These are phyloP conservation scores for Ceratoteleas bidentatus DNA, from an alignment of 1,140 invertebrate species.

Conservation along the genomic window DNA sequence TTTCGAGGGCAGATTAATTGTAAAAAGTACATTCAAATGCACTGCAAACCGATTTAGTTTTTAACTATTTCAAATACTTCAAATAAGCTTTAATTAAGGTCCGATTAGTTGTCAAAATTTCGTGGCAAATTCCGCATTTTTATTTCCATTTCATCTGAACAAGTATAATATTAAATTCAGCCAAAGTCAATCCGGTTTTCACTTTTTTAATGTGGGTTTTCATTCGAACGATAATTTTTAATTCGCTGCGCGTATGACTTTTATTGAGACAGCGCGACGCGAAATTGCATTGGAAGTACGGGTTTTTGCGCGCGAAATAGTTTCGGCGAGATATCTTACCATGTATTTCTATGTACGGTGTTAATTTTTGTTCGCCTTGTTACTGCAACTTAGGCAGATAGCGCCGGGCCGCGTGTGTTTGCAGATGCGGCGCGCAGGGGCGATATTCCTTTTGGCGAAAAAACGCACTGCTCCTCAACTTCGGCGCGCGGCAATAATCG, in stretches of 20 bases:
- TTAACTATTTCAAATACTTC: no score
- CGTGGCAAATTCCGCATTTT: no score
- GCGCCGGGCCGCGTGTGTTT: slow-evolving; percentile 26
- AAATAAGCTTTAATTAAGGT: no score
- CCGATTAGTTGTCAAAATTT: no score
- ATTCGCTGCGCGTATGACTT: not conserved
- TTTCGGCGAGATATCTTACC: slow-evolving; percentile 13
- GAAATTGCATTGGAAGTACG: no score
- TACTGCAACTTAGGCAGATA: slow-evolving; percentile 34
- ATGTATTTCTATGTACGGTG: slow-evolving; percentile 32
- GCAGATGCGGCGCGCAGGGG: slow-evolving; percentile 21
- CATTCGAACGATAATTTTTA: not conserved
- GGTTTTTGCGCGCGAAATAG: not conserved
- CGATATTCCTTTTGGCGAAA: slow-evolving; percentile 34
- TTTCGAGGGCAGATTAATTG: slow-evolving; percentile 2
- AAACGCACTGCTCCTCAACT: slow-evolving; percentile 35
- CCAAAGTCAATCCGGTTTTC: not conserved
- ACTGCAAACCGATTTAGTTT: no score
- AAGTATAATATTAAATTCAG: not conserved
- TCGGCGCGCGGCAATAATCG: slow-evolving; percentile 49
- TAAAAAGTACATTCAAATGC: no score
- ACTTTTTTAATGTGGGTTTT: not conserved
- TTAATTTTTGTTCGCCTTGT: slow-evolving; percentile 40
- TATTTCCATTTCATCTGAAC: not conserved
- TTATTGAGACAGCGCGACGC: not conserved